Percentiles rank a stretch among this genome's conserved stretches.
phyloP scores from a whole-genome alignment of 2,888 invertebrate species.

The Lasioglossum marginatum region DNA sequence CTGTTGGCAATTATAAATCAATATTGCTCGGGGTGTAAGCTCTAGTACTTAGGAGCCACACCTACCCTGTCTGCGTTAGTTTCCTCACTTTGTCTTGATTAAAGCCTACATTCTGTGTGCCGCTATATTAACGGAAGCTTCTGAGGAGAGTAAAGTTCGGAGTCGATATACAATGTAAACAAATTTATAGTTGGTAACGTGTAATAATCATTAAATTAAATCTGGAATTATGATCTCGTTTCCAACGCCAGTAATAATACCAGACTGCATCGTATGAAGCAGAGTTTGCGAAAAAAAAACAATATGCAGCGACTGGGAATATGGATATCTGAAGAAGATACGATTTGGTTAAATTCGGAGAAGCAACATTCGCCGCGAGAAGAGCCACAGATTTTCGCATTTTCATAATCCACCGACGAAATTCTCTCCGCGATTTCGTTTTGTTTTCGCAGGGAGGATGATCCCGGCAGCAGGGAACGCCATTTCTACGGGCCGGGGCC shows the following conservation, averaged over 20 bases:
- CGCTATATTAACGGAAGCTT: not conserved
- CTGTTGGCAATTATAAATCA: conserved; percentile 10
- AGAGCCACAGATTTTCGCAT: not conserved
- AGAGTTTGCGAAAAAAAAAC: not conserved
- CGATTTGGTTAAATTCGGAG: not conserved
- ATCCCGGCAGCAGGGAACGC: not conserved
- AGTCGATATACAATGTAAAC: not conserved
- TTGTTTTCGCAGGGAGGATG: conserved; percentile 13
- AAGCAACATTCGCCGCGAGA: not conserved
- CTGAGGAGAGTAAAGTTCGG: not conserved
- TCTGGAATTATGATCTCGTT: too few relatives aligned
- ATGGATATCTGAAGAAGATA: not conserved
- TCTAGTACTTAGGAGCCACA: not conserved
- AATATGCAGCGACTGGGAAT: not conserved
- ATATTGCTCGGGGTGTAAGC: conserved; percentile 4
- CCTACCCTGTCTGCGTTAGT: conserved; percentile 6
- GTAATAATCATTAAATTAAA: not conserved
- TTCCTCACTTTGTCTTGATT: conserved; percentile 18
- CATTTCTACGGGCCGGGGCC: conserved; percentile 9
- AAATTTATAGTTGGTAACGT: not conserved
- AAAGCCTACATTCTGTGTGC: not conserved
- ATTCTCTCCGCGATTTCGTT: conserved; percentile 7
- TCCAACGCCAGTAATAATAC: too few relatives aligned
- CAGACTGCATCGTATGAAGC: not conserved
- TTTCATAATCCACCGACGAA: conserved; percentile 5